Base-by-base conservation (phyloP, 2,888 invertebrate species). In the Pollenia griseotomentosa region DNA sequence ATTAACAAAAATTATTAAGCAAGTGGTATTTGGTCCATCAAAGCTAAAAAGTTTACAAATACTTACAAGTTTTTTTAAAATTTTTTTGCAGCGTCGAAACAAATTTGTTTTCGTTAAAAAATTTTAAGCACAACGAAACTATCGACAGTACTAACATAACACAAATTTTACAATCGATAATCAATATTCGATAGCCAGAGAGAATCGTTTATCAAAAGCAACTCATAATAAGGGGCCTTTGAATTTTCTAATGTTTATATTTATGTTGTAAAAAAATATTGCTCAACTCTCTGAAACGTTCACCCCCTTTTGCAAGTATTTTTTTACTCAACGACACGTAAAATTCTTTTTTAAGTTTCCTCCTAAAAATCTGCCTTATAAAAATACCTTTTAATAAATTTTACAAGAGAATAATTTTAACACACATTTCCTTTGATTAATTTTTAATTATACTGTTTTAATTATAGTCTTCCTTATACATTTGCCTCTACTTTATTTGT, bases 381-480 rank as follows among this genome's bases (percentile, higher is more conserved):
- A 51, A 51, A 59, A 19, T n/a, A 57, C 57, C 48, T 73, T 33
- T 57, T 23, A 53, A 3, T 7, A 61, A 51, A 74, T 63, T 75
- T 23, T 11, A 57, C 11, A 19, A 57, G 33, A 12, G 3, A 11
- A 16, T 8, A 55, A 23, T 63, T 5, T 65, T 16, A 16, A 33
- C 2, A 66, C 19, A 66, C 53, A 51, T 80, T 71, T 63, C 12
- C 65, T 73, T 63, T 81, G 71, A 73, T 73, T 81, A 73, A 73
- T 65, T 73, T 65, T 57, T 57, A 70, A 70, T 79, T 46, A 44
- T 14, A 14, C 23, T 44, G 63, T 8, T 73, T 80, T 73, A 55
- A 59, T 73, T 81, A 55, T 63, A 55, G 63, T 61, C 42, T 70
- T 8, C 42, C 63, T 55, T 81, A 46, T 44, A 66, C 11, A 14